These are phyloP conservation scores for Nematostella vectensis DNA, from an alignment of 92 coral and sea anemone species.

Conservation along the genomic window DNA sequence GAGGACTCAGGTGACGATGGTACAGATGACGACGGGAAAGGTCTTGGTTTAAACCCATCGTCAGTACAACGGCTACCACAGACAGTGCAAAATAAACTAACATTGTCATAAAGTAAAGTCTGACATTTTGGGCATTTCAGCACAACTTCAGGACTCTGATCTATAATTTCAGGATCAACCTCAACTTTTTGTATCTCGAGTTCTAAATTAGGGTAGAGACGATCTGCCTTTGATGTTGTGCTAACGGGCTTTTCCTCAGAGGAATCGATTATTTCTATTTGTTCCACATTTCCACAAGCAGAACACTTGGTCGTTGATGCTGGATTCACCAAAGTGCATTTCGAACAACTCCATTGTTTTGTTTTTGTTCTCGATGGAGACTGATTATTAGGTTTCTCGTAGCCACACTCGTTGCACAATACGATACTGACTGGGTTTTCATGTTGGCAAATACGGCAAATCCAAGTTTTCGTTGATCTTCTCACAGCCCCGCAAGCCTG, in stretches of 20 bases:
- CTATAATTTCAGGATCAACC: constrained; percentile 44
- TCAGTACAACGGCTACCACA: constrained; percentile 72
- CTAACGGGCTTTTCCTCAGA: background rate
- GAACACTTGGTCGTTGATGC: constrained; percentile 32
- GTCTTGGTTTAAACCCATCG: constrained; percentile 95
- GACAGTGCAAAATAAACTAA: constrained; percentile 55
- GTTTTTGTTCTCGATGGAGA: constrained; percentile 10
- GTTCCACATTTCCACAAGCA: constrained; percentile 46
- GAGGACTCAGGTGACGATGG: constrained; percentile 44
- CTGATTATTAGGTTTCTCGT: constrained; percentile 16
- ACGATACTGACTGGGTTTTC: constrained; percentile 37
- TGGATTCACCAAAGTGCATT: constrained; percentile 59
- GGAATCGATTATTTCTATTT: constrained; percentile 19
- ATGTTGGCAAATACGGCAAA: constrained; percentile 51
- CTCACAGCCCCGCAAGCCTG: constrained; percentile 36
- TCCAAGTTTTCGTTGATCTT: constrained; percentile 39
- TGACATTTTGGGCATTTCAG: constrained; percentile 87
- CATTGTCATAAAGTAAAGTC: constrained; percentile 77
- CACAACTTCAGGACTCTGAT: constrained; percentile 54
- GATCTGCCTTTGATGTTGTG: background rate
- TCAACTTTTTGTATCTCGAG: constrained; percentile 40
- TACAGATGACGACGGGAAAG: constrained; percentile 89
- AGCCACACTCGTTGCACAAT: constrained; percentile 63
- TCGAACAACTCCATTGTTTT: constrained; percentile 55
- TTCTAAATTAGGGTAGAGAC: constrained; percentile 42